Evolutionary conservation across 1,140 invertebrate species (phyloP).

Genomic region (Mesaphorura yosii): DNA sequence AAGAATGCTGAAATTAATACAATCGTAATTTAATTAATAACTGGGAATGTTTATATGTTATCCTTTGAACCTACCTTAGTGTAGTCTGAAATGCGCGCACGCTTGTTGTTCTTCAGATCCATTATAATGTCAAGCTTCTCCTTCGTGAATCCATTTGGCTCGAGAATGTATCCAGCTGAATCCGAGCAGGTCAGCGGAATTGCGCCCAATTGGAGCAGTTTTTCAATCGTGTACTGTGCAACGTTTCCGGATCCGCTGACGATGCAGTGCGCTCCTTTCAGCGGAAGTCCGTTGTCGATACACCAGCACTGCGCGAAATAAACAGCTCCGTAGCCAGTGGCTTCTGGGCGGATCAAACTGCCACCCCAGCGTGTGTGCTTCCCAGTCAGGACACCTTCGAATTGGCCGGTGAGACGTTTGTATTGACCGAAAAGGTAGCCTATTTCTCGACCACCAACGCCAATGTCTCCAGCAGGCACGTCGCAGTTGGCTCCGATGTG

Average conservation of each 20-base stretch:
- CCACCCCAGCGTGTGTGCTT: conserved; percentile 10
- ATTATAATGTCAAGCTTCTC: conserved; percentile 6
- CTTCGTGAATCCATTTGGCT: conserved; percentile 11
- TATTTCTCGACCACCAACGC: conserved; percentile 18
- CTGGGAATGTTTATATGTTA: not conserved
- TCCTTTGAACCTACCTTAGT: not conserved
- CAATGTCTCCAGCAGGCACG: conserved; percentile 21
- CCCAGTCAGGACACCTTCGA: conserved; percentile 14
- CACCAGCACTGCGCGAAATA: conserved; percentile 11
- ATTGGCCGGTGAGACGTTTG: conserved; percentile 8
- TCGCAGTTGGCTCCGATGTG: conserved; percentile 15
- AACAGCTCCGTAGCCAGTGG: conserved; percentile 17
- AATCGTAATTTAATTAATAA: not conserved
- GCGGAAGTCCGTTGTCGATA: not conserved
- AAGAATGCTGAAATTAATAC: conserved; percentile 1
- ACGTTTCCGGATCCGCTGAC: conserved; percentile 17
- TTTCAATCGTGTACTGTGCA: conserved; percentile 13
- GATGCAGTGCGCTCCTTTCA: conserved; percentile 7
- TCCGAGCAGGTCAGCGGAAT: conserved; percentile 11
- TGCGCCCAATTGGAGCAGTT: conserved; percentile 10
- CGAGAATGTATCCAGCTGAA: conserved; percentile 3
- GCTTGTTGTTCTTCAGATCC: conserved; percentile 1
- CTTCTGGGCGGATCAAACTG: conserved; percentile 15
- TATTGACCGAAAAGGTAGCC: conserved; percentile 15
- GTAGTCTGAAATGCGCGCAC: conserved; percentile 5